Conservation (phyloP, 2,888 invertebrate genomes). For the Pomacea canaliculata region DNA sequence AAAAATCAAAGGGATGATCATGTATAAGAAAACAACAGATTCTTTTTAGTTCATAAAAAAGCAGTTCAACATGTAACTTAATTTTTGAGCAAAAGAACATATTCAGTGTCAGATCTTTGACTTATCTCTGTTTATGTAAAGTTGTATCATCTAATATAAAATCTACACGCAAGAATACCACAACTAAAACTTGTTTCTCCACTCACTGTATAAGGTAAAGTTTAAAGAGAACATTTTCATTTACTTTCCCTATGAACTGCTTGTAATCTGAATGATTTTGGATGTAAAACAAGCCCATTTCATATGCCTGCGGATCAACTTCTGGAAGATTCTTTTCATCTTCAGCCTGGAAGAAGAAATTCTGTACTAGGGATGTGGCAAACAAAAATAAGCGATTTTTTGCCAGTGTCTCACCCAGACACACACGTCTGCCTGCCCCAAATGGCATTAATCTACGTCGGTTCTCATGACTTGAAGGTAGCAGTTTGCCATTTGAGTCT, state of each 20-base stretch:
- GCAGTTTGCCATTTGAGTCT: constrained; percentile 39
- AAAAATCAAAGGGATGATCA: no score
- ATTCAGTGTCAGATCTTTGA: no score
- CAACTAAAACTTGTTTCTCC: no score
- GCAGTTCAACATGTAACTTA: no score
- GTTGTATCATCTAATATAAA: no score
- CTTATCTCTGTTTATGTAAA: no score
- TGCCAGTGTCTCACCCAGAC: constrained; percentile 62
- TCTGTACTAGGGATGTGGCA: constrained; percentile 48
- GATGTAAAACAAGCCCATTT: constrained; percentile 62
- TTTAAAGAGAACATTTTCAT: no score
- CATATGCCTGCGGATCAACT: constrained; percentile 54
- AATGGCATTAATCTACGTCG: constrained; percentile 56
- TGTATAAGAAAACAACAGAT: no score
- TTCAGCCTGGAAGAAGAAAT: constrained; percentile 42
- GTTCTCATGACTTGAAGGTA: constrained; percentile 44
- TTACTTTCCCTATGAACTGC: constrained; percentile 33
- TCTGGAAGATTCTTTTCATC: constrained; percentile 34
- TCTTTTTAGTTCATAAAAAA: no score
- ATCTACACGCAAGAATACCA: no score
- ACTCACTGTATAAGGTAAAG: no score
- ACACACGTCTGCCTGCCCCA: constrained; percentile 61
- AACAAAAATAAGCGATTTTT: constrained; percentile 62
- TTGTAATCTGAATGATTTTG: constrained; percentile 47
- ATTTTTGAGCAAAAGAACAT: no score